Evolutionary conservation across 2,113 vertebrate species (phyloP), one percentile per base, ranked within the genome.

Genomic region (Hippocampus barbouri): DNA sequence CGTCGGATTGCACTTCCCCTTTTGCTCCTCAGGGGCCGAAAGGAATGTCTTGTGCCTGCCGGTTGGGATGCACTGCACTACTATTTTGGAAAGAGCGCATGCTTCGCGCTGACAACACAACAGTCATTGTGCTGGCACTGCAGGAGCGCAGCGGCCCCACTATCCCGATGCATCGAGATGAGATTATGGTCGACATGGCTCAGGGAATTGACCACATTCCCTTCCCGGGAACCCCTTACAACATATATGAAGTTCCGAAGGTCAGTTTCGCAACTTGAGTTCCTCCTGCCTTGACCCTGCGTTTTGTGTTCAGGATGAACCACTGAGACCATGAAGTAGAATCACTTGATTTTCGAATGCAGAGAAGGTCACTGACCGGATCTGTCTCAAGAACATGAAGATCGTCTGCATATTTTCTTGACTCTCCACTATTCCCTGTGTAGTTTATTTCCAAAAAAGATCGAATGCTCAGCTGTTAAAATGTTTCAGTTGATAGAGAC

Each of bases 41-140:
- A 1, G 93, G 93, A 38, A 95, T 96, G 76, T 96, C 96, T 0
- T 94, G 94, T 64, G 96, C 97, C 40, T 93, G 94, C 54, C 93
- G 95, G 86, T 91, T 98, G 81, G 97, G 97, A 79, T 95, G 90
- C 83, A 93, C 95, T 8, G 96, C 97, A 0, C 91, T 99, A 0
- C 92, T 95, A 64, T 95, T 97, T 70, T 99, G 97, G 97, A 88
- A 96, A 79, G 95, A 98, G 30, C 95, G 97, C 21, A 96, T 97
- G 95, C 95, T 98, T 38, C 95, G 97, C 1, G 97, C 97, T 0
- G 97, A 99, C 88, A 99, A 99, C 86, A 99, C 97, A 0, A 99
- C 96, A 3, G 95, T 96, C 73, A 96, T 99, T 4, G 96, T 99
- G 0, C 92, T 99, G 89, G 94, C 94, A 76, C 92, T 99, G 72